Conservation (phyloP, 2,888 invertebrate genomes). For the Choreutis nemorana region DNA sequence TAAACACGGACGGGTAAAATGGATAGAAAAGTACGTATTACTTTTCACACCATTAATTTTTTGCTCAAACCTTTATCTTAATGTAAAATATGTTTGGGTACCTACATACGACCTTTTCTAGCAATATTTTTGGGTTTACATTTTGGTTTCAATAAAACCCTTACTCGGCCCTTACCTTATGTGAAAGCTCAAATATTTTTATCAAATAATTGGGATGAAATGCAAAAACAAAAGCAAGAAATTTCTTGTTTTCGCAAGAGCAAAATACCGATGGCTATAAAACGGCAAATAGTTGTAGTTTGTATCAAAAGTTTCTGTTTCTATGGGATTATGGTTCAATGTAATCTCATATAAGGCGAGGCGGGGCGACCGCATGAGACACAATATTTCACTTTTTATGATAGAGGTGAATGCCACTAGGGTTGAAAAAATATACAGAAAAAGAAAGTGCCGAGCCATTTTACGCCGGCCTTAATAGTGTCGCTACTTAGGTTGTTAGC, state of each 20-base stretch:
- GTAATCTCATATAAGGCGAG: constrained; percentile 48
- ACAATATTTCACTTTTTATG: constrained; percentile 62
- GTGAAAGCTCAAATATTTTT: too few species aligned
- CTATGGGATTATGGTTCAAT: constrained; percentile 50
- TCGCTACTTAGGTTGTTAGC: constrained; percentile 28
- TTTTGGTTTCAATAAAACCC: too few species aligned
- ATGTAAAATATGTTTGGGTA: constrained; percentile 23
- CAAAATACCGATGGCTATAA: too few species aligned
- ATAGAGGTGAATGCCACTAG: constrained; percentile 47
- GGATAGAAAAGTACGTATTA: constrained; percentile 33
- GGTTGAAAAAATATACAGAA: constrained; percentile 50
- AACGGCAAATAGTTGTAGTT: too few species aligned
- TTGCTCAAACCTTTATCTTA: constrained; percentile 30
- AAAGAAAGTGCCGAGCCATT: constrained; percentile 39
- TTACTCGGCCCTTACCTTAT: too few species aligned
- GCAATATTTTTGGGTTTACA: background rate
- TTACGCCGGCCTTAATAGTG: constrained; percentile 46
- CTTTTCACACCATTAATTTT: constrained; percentile 39
- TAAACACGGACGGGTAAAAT: too few species aligned
- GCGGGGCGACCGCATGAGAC: constrained; percentile 45
- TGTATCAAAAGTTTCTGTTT: constrained; percentile 28
- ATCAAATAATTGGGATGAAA: too few species aligned
- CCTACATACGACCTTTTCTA: background rate
- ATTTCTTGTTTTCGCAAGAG: constrained; percentile 1
- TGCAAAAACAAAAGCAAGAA: constrained; percentile 1